Conservation (phyloP, 2,888 invertebrate species). For the Lordiphosa andalusiaca region DNA sequence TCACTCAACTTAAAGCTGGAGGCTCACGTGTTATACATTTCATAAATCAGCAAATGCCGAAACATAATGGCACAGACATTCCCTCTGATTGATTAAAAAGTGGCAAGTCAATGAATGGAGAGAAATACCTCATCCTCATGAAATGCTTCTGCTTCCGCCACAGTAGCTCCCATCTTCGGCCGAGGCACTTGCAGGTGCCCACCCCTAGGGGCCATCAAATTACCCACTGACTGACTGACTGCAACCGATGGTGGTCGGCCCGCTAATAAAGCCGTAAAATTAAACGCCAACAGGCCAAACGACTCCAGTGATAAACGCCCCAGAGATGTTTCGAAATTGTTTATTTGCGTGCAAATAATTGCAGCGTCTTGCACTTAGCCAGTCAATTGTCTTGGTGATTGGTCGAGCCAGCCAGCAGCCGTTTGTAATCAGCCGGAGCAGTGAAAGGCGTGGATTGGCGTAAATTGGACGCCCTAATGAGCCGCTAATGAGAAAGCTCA, state of each 20-base stretch:
- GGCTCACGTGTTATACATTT: no score
- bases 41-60: no score
- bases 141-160: conserved; percentile 1
- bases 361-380: conserved; percentile 21
- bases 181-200: conserved; percentile 39
- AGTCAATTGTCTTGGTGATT: conserved; percentile 35
- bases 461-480: conserved; percentile 53
- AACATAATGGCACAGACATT: no score
- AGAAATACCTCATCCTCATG: not conserved
- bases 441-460: conserved; percentile 40
- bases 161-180: conserved; percentile 50
- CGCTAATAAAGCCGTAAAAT: conserved; percentile 71
- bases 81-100: not conserved
- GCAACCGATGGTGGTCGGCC: conserved; percentile 13
- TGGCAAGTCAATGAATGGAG: not conserved
- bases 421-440: conserved; percentile 32
- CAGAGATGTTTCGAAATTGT: conserved; percentile 62
- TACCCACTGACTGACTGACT: conserved; percentile 37
- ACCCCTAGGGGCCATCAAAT: conserved; percentile 63
- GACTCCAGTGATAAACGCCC: conserved; percentile 63
- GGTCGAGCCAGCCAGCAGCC: conserved; percentile 46
- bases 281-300: conserved; percentile 60
- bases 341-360: conserved; percentile 72
- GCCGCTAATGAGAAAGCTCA: conserved; percentile 66
- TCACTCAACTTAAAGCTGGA: no score